Evolutionary conservation across 92 coral and sea anemone genomes (phyloP).

Genomic region (Porites rus): DNA sequence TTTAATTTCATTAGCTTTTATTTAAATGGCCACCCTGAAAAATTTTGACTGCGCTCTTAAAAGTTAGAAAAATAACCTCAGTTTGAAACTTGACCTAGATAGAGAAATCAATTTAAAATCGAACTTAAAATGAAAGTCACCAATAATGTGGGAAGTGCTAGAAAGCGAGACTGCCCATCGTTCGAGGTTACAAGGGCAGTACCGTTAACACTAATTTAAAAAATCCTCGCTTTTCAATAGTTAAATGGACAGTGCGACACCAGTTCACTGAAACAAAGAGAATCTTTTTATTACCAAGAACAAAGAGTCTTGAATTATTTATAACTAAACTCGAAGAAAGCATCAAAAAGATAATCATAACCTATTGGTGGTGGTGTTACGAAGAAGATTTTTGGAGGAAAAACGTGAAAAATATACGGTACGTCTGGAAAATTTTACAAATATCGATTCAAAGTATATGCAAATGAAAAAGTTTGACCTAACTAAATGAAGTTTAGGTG

Average conservation of each 20-base stretch:
- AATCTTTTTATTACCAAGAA: constrained; percentile 37
- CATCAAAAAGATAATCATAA: constrained; percentile 15
- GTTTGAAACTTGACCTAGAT: background rate
- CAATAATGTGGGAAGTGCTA: background rate
- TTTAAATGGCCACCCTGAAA: background rate
- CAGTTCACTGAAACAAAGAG: constrained; percentile 32
- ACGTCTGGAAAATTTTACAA: background rate
- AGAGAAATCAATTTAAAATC: background rate
- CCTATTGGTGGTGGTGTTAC: background rate
- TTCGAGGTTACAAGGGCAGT: background rate
- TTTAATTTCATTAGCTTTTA: background rate
- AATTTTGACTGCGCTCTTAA: background rate
- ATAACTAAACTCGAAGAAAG: constrained; percentile 66
- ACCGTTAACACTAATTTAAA: background rate
- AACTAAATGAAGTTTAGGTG: background rate
- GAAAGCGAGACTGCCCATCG: background rate
- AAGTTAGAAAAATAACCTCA: background rate
- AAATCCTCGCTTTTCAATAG: constrained; percentile 11
- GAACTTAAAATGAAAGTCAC: background rate
- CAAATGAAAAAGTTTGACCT: background rate
- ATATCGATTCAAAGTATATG: background rate
- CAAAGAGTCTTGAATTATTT: constrained; percentile 67
- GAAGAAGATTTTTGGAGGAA: background rate
- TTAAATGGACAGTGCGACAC: constrained; percentile 8
- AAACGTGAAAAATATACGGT: constrained; percentile 8